These are phyloP conservation scores for Ascaphus truei DNA, from an alignment of 2,113 vertebrate genomes.

Conservation along the genomic window DNA sequence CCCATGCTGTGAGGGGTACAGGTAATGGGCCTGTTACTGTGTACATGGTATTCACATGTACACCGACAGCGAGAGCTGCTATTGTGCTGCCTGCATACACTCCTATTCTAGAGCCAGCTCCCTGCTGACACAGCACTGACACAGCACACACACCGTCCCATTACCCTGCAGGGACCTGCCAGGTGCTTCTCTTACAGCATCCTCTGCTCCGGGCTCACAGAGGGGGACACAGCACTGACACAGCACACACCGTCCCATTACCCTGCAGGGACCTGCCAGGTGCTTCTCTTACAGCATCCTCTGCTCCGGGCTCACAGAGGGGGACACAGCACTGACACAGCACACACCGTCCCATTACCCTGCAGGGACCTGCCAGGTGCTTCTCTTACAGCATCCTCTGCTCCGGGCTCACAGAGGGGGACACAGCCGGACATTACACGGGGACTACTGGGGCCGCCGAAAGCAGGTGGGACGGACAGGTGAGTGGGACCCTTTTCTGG, in stretches of 20 bases:
- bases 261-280: neutral
- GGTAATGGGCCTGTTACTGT: no score
- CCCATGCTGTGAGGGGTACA: no score
- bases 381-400: neutral
- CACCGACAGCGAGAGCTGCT: no score
- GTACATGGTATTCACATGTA: no score
- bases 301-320: neutral
- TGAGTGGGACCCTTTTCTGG: no score
- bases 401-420: neutral
- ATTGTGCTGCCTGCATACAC: no score
- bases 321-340: conserved; percentile 18
- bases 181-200: neutral
- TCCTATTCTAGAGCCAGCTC: neutral
- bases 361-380: neutral
- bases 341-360: neutral
- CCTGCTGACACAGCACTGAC: conserved; percentile 26
- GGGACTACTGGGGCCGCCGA: no score
- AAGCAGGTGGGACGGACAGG: no score
- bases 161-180: neutral
- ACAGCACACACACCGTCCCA: neutral
- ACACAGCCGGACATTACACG: no score
- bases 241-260: neutral
- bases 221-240: conserved; percentile 22
- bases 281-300: neutral
- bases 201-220: neutral